Evolutionary conservation across 2,888 invertebrate genomes (phyloP).

Genomic region (Hypolimnas misippus): DNA sequence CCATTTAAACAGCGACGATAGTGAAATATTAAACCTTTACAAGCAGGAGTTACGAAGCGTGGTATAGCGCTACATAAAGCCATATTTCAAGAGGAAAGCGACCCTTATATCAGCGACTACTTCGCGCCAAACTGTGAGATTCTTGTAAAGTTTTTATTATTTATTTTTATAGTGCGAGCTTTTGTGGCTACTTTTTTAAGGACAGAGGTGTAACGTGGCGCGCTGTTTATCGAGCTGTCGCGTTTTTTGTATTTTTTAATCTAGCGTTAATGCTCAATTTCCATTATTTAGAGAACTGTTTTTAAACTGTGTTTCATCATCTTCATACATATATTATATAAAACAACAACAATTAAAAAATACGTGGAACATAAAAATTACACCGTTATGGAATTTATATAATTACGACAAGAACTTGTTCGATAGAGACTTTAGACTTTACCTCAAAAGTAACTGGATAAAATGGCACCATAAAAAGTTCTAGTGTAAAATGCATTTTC

Average conservation of each 20-base stretch:
- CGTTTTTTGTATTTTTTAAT: conserved; percentile 29
- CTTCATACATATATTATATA: not conserved
- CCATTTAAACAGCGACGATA: not conserved
- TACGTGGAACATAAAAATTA: too few species aligned
- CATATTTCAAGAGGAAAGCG: not conserved
- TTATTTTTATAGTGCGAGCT: conserved; percentile 47
- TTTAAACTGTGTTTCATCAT: not conserved
- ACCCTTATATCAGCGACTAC: conserved; percentile 31
- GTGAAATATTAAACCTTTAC: too few species aligned
- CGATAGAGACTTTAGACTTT: too few species aligned
- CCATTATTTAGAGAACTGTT: not conserved
- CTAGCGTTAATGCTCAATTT: conserved; percentile 8
- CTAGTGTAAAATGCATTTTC: too few species aligned
- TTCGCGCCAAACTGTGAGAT: conserved; percentile 53
- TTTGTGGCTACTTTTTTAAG: conserved; percentile 47
- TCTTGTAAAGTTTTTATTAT: conserved; percentile 47
- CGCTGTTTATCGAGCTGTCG: conserved; percentile 40
- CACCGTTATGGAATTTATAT: too few species aligned
- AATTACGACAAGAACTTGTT: too few species aligned
- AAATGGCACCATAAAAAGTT: too few species aligned
- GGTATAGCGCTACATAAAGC: conserved; percentile 19
- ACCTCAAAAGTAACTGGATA: too few species aligned
- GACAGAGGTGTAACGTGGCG: conserved; percentile 43
- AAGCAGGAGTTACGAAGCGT: not conserved
- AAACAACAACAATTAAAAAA: too few species aligned